Base-by-base conservation (phyloP, 2,888 invertebrate genomes). In the Amphipyra tragopoginis region DNA sequence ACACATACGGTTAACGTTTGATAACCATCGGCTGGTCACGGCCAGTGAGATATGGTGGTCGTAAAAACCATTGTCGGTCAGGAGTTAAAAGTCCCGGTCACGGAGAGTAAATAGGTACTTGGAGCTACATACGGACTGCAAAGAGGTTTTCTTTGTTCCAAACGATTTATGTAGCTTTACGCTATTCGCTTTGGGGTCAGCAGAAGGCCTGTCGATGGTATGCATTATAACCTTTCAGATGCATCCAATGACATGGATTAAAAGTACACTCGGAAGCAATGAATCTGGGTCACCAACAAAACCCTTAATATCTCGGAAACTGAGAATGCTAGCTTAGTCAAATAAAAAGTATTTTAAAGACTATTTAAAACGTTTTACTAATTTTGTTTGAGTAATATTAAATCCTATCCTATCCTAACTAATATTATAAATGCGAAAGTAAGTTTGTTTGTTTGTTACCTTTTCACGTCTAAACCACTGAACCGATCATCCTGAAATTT, bases 1-100 rank as follows among this genome's bases (percentile, higher is more conserved):
- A 60, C 66, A 74, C 70, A 73, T 63, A 67, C 72, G 72, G 66
- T 61, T 73, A 61, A 64, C 56, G 45, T 70, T 56, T 74, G 85
- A 85, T 85, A 81, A 79, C 43, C 62, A 82, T 80, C 78, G 59
- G 50, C 49, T 74, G 75, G 84, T 86, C 86, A 86, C 86, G 86
- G 80, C 72, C 72, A 72, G 67, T 67, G 73, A 72, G 67, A 82
- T 80, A 79, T 80, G 73, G 68, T 58, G 65, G 81, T 77, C 82
- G 70, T 86, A 84, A 86, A 84, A 81, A 75, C 81, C 82, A 79
- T 79, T 72, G 81, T 82, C 81, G 77, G 86, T 79, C 81, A 79
- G 80, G 72, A 80, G 82, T 81, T 74, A 81, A 84, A 65, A 68
- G 79, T 78, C 65, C 64, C 54, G 71, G 81, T 82, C 80, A 79